These are phyloP conservation scores for Epistrophella euchroma DNA, from an alignment of 2,888 invertebrate species.

Conservation along the genomic window DNA sequence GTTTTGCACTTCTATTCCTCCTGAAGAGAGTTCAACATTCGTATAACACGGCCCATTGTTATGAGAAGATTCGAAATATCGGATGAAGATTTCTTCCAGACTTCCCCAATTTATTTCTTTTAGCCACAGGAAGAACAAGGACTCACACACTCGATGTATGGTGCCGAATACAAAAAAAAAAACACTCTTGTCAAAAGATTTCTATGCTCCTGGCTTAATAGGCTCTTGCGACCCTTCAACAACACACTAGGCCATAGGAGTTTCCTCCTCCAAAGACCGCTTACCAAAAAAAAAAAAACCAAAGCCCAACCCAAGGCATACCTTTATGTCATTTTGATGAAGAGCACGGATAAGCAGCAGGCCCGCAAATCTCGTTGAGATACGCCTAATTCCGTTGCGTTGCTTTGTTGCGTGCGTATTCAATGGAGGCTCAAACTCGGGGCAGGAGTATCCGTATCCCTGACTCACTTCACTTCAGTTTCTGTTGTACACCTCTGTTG, in stretches of 20 bases:
- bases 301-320: constrained; percentile 43
- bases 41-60: constrained; percentile 51
- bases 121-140: constrained; percentile 28
- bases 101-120: constrained; percentile 63
- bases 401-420: constrained; percentile 46
- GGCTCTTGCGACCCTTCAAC: constrained; percentile 27
- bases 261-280: constrained; percentile 1
- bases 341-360: constrained; percentile 70
- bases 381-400: constrained; percentile 74
- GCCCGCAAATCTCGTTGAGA: constrained; percentile 62
- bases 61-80: constrained; percentile 50
- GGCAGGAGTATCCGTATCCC: neutral
- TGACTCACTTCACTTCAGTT: constrained; percentile 44
- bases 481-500: neutral
- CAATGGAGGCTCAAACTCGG: constrained; percentile 36
- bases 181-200: constrained; percentile 47
- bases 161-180: constrained; percentile 15
- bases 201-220: constrained; percentile 42
- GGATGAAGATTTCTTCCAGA: constrained; percentile 45
- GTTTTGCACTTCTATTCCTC: constrained; percentile 30
- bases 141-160: constrained; percentile 25
- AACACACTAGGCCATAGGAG: constrained; percentile 2
- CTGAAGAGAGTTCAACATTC: constrained; percentile 36
- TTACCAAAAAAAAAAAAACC: neutral
- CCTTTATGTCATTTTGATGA: constrained; percentile 67